Conservation (phyloP, 2,113 vertebrate genomes). For the Alligator mississippiensis region DNA sequence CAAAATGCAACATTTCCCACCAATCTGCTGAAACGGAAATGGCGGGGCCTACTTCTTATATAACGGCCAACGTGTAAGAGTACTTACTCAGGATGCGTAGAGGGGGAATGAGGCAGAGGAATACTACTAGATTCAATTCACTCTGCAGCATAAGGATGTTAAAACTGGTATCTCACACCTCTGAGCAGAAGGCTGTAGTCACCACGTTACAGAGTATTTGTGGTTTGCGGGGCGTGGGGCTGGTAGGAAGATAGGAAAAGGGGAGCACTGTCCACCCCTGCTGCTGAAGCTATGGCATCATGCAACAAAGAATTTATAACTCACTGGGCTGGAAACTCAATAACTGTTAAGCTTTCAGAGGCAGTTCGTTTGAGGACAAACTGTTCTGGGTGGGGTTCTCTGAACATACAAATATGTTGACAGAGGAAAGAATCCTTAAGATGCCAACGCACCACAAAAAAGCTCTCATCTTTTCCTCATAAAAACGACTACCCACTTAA, state of each 20-base stretch:
- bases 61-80: too few species aligned
- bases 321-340: not conserved
- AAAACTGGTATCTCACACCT: too few species aligned
- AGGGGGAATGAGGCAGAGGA: not conserved
- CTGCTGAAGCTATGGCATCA: not conserved
- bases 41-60: not conserved
- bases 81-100: not conserved
- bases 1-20: accelerated
- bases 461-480: not conserved
- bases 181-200: not conserved
- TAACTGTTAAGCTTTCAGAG: not conserved
- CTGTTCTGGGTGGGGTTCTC: not conserved
- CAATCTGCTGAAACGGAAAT: not conserved
- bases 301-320: not conserved
- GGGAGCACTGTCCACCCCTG: not conserved
- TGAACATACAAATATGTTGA: not conserved
- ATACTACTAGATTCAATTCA: too few species aligned
- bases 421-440: not conserved
- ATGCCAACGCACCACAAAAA: not conserved
- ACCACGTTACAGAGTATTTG: not conserved
- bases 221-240: too few species aligned
- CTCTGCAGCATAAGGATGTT: too few species aligned
- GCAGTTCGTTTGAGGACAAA: not conserved
- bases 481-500: accelerated
- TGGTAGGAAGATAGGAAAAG: too few species aligned